Conservation (phyloP, 2,113 vertebrate genomes). For the Nettapus auritus region DNA sequence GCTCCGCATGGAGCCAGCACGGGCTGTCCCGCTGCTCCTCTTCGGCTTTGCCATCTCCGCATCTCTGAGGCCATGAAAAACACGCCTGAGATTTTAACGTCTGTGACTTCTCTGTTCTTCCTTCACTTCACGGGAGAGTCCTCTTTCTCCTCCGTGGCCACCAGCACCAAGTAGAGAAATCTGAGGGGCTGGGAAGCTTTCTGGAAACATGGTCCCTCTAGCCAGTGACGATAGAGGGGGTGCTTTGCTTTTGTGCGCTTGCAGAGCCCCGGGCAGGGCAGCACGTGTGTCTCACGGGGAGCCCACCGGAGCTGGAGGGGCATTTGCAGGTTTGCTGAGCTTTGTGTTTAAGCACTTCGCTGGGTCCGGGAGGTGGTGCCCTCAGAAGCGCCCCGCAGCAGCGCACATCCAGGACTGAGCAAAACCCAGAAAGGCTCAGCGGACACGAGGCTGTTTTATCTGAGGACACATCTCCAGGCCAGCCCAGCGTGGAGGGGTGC, state of each 20-base stretch:
- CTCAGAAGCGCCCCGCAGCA: neutral
- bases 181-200: neutral
- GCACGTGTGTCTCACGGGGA: fast-evolving
- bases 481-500: neutral
- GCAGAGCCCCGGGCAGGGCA: neutral
- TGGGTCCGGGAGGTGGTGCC: neutral
- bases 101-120: neutral
- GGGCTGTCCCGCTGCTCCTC: neutral
- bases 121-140: neutral
- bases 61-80: neutral
- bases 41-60: fast-evolving
- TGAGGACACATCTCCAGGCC: neutral
- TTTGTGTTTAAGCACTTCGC: neutral
- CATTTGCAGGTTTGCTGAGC: neutral
- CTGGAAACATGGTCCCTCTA: fast-evolving
- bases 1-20: neutral
- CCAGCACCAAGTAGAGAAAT: neutral
- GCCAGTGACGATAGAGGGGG: fast-evolving
- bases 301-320: fast-evolving
- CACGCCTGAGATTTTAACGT: neutral
- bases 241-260: fast-evolving
- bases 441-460: fast-evolving
- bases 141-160: neutral
- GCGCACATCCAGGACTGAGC: fast-evolving
- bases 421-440: neutral